Evolutionary conservation across 1,140 invertebrate genomes (phyloP).

Genomic region (Mya arenaria): DNA sequence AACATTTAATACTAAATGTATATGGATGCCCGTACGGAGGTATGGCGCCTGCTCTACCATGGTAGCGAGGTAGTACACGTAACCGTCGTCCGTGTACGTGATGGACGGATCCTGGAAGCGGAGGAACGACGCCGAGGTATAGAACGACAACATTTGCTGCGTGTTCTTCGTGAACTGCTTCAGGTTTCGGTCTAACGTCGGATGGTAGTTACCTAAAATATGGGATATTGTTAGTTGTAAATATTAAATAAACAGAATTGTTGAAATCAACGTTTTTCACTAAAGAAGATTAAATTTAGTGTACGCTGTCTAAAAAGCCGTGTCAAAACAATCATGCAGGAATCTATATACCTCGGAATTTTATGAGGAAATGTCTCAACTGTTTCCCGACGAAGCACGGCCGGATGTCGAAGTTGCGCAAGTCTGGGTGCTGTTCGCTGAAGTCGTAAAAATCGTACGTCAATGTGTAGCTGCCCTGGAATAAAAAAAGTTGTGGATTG

Average conservation of each 20-base stretch:
- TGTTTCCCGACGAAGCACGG: conserved; percentile 40
- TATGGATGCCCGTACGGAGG: conserved; percentile 8
- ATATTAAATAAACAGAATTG: too few relatives aligned
- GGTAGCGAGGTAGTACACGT: conserved; percentile 47
- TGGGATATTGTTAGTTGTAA: too few relatives aligned
- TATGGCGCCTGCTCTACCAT: conserved; percentile 54
- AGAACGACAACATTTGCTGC: conserved; percentile 27
- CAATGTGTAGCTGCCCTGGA: conserved; percentile 33
- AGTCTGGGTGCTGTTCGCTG: conserved; percentile 50
- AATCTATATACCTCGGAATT: conserved; percentile 37
- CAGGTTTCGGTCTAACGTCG: conserved; percentile 29
- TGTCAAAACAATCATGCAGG: not conserved
- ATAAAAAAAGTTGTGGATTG: not conserved
- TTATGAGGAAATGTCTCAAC: conserved; percentile 34
- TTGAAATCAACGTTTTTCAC: not conserved
- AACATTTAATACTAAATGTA: too few relatives aligned
- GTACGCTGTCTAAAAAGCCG: not conserved
- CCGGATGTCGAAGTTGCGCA: conserved; percentile 51
- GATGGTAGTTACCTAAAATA: conserved; percentile 44
- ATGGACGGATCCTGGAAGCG: conserved; percentile 47
- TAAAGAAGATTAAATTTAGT: not conserved
- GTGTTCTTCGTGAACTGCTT: conserved; percentile 47
- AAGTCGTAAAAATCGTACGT: conserved; percentile 57
- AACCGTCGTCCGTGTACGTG: conserved; percentile 38
- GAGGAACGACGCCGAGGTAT: conserved; percentile 13